A percentile compares a stretch with the other conserved stretches of the same genome.
Conservation (phyloP, 2,888 invertebrate species). For the Autographa pulchrina region DNA sequence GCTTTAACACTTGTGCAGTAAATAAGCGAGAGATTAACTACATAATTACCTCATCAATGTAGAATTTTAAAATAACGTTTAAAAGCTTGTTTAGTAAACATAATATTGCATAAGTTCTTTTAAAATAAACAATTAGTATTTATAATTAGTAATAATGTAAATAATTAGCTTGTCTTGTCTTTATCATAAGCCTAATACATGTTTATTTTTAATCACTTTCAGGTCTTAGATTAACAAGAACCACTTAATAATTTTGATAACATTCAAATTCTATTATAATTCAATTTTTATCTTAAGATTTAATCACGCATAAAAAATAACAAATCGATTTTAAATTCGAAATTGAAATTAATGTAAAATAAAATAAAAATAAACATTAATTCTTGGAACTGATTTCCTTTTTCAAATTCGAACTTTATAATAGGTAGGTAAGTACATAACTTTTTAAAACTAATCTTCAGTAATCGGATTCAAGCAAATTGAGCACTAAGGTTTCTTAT, state of each 20-base stretch:
- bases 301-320: neutral
- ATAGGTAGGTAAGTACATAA: too few relatives aligned
- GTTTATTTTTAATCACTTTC: neutral
- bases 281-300: neutral
- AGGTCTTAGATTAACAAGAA: neutral
- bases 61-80: neutral
- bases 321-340: neutral
- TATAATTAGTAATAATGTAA: too few relatives aligned
- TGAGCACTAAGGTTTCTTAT: neutral
- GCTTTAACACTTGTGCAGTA: conserved; percentile 12
- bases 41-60: neutral
- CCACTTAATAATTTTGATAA: conserved; percentile 1
- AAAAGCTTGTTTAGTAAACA: too few relatives aligned
- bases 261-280: neutral
- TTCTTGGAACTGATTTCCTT: too few relatives aligned
- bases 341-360: too few relatives aligned
- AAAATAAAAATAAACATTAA: too few relatives aligned
- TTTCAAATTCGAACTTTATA: too few relatives aligned
- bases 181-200: too few relatives aligned
- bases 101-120: too few relatives aligned
- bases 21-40: conserved; percentile 1
- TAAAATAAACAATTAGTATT: too few relatives aligned
- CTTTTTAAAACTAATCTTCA: neutral
- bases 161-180: too few relatives aligned
- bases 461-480: neutral